Percentiles rank a stretch among this genome's conserved stretches.
Evolutionary conservation across 2,888 invertebrate genomes (phyloP).

Genomic region (Agrenia bidenticulata): DNA sequence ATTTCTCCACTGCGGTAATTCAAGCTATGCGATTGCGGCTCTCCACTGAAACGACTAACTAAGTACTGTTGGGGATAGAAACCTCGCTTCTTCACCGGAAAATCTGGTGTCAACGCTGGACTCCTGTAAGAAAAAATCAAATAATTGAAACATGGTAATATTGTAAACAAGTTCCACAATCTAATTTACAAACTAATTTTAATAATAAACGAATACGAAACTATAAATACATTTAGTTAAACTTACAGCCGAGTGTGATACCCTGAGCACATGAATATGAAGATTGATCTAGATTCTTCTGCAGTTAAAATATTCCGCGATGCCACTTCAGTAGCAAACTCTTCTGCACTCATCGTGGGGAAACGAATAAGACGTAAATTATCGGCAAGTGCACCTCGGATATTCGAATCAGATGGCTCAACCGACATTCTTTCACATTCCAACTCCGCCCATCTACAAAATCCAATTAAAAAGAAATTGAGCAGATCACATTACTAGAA

Average conservation of each 20-base stretch:
- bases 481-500: not conserved
- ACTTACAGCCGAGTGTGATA: conserved; percentile 22
- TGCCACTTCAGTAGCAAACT: conserved; percentile 39
- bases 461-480: too few relatives aligned
- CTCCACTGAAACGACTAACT: conserved; percentile 35
- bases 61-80: conserved; percentile 32
- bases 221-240: too few relatives aligned
- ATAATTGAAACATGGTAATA: not conserved
- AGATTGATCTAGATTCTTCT: conserved; percentile 38
- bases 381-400: conserved; percentile 27
- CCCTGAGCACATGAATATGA: conserved; percentile 36
- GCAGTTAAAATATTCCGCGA: conserved; percentile 35
- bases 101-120: conserved; percentile 21
- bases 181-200: too few relatives aligned
- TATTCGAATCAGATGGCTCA: conserved; percentile 30
- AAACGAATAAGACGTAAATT: conserved; percentile 32
- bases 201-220: not conserved
- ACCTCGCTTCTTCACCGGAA: conserved; percentile 30
- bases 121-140: conserved; percentile 15
- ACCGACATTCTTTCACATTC: conserved; percentile 33
- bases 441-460: conserved; percentile 31
- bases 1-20: conserved; percentile 43
- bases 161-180: not conserved
- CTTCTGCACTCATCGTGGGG: conserved; percentile 34
- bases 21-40: conserved; percentile 32